These are phyloP conservation scores for Elmis aenea DNA, from an alignment of 2,888 invertebrate genomes.

Conservation along the genomic window DNA sequence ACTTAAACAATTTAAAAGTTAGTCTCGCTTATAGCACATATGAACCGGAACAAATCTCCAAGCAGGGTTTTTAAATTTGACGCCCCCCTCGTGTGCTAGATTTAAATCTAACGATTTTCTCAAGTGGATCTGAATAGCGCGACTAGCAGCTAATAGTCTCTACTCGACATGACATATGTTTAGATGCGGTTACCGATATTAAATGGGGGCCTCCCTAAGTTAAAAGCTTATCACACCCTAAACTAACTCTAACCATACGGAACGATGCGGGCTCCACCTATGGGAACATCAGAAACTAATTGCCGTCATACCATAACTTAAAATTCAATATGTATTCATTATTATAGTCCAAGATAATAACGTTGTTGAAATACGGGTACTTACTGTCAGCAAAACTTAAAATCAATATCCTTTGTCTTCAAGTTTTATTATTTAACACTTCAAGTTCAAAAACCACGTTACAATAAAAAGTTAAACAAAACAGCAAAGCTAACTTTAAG, in stretches of 20 bases:
- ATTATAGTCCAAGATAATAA: constrained; percentile 2
- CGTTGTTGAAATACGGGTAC: constrained; percentile 1
- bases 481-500: no score
- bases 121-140: constrained; percentile 27
- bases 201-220: constrained; percentile 24
- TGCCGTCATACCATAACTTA: constrained; percentile 5
- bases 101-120: constrained; percentile 32
- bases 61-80: constrained; percentile 8
- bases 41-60: constrained; percentile 15
- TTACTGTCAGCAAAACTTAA: constrained; percentile 3
- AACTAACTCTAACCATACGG: constrained; percentile 26
- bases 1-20: no score
- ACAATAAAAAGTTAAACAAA: no score
- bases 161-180: constrained; percentile 32
- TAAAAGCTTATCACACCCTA: constrained; percentile 32
- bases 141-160: constrained; percentile 30
- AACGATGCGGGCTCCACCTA: constrained; percentile 21
- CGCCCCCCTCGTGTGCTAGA: constrained; percentile 19
- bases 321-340: constrained; percentile 7
- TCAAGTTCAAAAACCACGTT: no score
- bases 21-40: no score
- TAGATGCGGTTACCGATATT: constrained; percentile 30
- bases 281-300: constrained; percentile 17
- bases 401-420: constrained; percentile 7
- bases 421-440: no score